Conservation (phyloP, 2,797 vertebrate genomes). For the Miichthys miiuy region DNA sequence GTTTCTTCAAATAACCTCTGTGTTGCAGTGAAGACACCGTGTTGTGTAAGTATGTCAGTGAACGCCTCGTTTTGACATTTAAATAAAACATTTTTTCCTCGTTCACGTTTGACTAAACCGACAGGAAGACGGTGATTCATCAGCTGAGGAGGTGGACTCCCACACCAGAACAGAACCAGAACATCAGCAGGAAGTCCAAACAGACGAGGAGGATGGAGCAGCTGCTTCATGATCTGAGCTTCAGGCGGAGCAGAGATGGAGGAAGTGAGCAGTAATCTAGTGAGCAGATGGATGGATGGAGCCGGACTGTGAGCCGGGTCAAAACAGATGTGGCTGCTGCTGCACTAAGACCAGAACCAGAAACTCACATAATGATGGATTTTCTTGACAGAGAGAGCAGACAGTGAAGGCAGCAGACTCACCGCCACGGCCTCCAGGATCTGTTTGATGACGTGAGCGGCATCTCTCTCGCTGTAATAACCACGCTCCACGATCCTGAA, state of each 20-base stretch:
- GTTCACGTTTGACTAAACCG: slow-evolving; percentile 27
- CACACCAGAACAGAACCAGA: slow-evolving; percentile 3
- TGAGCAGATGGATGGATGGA: slow-evolving; percentile 1
- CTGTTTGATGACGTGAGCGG: slow-evolving; percentile 92
- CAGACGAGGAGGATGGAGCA: not conserved
- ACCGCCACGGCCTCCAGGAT: slow-evolving; percentile 92
- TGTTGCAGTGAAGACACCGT: slow-evolving; percentile 1
- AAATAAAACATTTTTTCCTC: slow-evolving; percentile 20
- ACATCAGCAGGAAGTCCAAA: not conserved
- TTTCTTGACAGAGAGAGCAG: not conserved
- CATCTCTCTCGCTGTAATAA: slow-evolving; percentile 92
- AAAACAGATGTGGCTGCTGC: no score
- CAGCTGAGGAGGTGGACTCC: slow-evolving; percentile 33
- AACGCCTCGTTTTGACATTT: slow-evolving; percentile 31
- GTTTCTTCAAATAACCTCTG: not conserved
- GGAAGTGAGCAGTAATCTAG: slow-evolving; percentile 33
- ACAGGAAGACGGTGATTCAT: slow-evolving; percentile 39
- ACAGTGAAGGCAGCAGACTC: slow-evolving; percentile 53
- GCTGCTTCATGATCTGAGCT: slow-evolving; percentile 6
- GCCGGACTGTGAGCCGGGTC: not conserved
- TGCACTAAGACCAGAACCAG: slow-evolving; percentile 13
- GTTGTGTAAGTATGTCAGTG: slow-evolving; percentile 8
- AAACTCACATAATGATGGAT: not conserved
- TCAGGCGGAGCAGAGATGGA: slow-evolving; percentile 5
- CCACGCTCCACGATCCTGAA: slow-evolving; percentile 92